Evolutionary conservation across 2,113 vertebrate genomes (phyloP), one percentile per base, ranked within the genome.

Genomic region (Heliornis fulica): DNA sequence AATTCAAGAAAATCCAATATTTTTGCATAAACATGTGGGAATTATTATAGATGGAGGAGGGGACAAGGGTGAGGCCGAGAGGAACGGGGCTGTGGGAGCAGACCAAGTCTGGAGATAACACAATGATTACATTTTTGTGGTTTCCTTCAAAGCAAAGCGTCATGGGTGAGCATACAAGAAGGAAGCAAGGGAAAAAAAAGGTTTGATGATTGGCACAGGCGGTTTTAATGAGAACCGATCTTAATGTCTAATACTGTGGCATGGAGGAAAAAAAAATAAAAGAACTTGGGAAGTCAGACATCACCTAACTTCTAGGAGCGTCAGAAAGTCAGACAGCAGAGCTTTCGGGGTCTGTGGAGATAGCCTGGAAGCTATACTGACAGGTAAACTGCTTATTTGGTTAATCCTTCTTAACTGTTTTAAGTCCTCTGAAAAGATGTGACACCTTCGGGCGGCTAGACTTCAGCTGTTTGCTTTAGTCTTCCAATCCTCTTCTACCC

Each of bases 111-210:
- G 97, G 96, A 98, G 98, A 98, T 98, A 98, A 98, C 97, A 95
- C 74, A 85, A 61, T 87, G 97, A 98, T 97, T 96, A 94, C 98
- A 98, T 98, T 98, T 98, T 98, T 99, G 98, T 94, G 98, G 98
- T 98, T 98, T 98, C 96, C 97, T 98, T 98, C 98, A 98, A 98
- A 99, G 97, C 93, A 97, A 97, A 98, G 96, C 64, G 72, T 98
- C 86, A 89, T 8, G 57, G 86, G 80, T 96, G 87, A 97, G 94
- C 91, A 94, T 95, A 88, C 60, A 89, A 95, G 90, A 95, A 89
- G 41, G 78, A 88, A 95, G 74, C 65, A 75, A 94, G 92, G 68
- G 87, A 87, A 93, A 94, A n/a, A 94, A 95, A 94, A 93, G 70
- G 63, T 71, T 79, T 86, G 70, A 94, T 96, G 92, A 94, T 75